Evolutionary conservation across 1,140 invertebrate species (phyloP).

Genomic region (Drosophila kurseongensis): DNA sequence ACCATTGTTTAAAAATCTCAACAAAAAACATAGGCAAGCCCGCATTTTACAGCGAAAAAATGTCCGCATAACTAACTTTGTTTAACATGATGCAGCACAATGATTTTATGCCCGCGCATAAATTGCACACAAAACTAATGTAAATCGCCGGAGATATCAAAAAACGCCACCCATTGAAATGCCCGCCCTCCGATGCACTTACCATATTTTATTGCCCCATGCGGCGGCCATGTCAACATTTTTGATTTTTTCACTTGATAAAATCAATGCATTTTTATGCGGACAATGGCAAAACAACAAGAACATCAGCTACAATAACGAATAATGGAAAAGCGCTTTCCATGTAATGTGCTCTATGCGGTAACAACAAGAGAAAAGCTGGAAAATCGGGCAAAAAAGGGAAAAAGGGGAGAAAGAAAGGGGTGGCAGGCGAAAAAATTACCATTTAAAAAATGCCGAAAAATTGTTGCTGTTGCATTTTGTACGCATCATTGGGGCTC

Average conservation of each 20-base stretch:
- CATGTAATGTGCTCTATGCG: slow-evolving; percentile 56
- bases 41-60: slow-evolving; percentile 6
- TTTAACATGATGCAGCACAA: slow-evolving; percentile 28
- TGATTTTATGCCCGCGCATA: slow-evolving; percentile 37
- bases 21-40: neutral
- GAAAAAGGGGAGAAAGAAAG: slow-evolving; percentile 17
- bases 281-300: slow-evolving; percentile 58
- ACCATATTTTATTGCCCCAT: slow-evolving; percentile 55
- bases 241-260: slow-evolving; percentile 78
- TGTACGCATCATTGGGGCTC: slow-evolving; percentile 81
- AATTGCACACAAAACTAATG: slow-evolving; percentile 44
- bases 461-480: slow-evolving; percentile 81
- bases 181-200: slow-evolving; percentile 32
- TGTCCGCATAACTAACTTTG: slow-evolving; percentile 21
- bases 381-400: neutral
- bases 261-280: slow-evolving; percentile 73
- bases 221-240: slow-evolving; percentile 66
- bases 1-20: neutral
- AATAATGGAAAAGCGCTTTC: slow-evolving; percentile 49
- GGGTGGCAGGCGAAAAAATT: slow-evolving; percentile 54
- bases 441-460: slow-evolving; percentile 75
- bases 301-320: slow-evolving; percentile 16
- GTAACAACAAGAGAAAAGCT: slow-evolving; percentile 34
- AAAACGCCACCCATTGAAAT: neutral
- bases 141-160: slow-evolving; percentile 48